Evolutionary conservation across 2,888 invertebrate genomes (phyloP).

Genomic region (Sialis fuliginosa): DNA sequence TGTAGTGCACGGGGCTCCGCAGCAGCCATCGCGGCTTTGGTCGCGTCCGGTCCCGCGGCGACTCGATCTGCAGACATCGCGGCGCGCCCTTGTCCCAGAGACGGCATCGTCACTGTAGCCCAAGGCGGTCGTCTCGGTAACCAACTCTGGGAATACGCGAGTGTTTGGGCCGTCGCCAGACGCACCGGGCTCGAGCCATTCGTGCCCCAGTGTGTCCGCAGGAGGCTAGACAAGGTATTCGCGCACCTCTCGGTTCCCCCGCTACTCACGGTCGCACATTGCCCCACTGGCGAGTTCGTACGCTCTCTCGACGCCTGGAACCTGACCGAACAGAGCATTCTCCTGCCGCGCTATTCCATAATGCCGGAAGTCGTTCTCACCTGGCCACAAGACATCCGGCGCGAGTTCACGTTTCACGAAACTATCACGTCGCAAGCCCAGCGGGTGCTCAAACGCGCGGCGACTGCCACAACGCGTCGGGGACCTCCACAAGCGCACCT

Average conservation of each 20-base stretch:
- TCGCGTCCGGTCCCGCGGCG: conserved; percentile 25
- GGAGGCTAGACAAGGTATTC: conserved; percentile 33
- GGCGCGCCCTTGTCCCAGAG: conserved; percentile 20
- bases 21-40: conserved; percentile 12
- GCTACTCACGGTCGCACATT: conserved; percentile 33
- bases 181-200: conserved; percentile 29
- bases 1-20: conserved; percentile 16
- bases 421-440: conserved; percentile 28
- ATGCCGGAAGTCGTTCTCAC: conserved; percentile 33
- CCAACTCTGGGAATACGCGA: conserved; percentile 32
- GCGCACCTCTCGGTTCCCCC: conserved; percentile 33
- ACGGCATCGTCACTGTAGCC: conserved; percentile 28
- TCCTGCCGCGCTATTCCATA: conserved; percentile 32
- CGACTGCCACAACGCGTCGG: conserved; percentile 12
- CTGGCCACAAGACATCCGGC: conserved; percentile 35
- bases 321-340: conserved; percentile 35
- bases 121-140: conserved; percentile 28
- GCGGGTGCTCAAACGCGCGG: conserved; percentile 22
- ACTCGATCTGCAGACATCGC: conserved; percentile 14
- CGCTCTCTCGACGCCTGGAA: conserved; percentile 33
- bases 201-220: conserved; percentile 29
- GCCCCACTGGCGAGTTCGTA: conserved; percentile 30
- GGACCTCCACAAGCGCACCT: conserved; percentile 13
- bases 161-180: conserved; percentile 29
- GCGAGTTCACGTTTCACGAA: conserved; percentile 33